Conservation (phyloP, 2,888 invertebrate genomes). For the Sipha maydis region DNA sequence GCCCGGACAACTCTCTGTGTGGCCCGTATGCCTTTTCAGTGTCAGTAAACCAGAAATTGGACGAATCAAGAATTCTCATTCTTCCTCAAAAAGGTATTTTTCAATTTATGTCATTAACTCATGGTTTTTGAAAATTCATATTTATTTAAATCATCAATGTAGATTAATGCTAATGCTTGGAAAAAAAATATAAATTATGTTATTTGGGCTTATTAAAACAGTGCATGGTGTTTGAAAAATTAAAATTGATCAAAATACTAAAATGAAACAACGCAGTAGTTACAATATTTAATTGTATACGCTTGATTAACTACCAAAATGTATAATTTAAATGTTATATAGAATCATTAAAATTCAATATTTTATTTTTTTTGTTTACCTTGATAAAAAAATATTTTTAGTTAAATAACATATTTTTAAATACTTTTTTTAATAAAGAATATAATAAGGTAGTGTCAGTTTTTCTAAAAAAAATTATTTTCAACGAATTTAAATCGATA, state of each 20-base stretch:
- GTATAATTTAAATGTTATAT: background rate
- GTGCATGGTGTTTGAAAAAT: background rate
- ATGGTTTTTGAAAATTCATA: background rate
- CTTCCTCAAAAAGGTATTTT: constrained; percentile 50
- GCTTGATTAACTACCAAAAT: background rate
- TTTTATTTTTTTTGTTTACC: background rate
- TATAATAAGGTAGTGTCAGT: no score
- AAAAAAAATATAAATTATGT: background rate
- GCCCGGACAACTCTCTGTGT: constrained; percentile 53
- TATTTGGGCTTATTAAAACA: background rate
- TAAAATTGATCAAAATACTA: background rate
- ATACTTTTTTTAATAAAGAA: no score
- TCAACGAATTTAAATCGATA: no score
- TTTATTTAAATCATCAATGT: background rate
- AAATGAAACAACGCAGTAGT: background rate
- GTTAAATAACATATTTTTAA: no score
- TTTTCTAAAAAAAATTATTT: no score
- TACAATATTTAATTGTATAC: background rate
- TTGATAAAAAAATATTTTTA: no score
- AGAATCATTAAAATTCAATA: background rate
- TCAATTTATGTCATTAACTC: constrained; percentile 3
- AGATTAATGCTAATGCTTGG: background rate
- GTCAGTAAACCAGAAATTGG: constrained; percentile 52
- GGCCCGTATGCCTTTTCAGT: constrained; percentile 47
- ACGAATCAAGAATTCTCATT: constrained; percentile 39